Conservation (phyloP, 2,113 vertebrate genomes). For the Atractosteus spatula region DNA sequence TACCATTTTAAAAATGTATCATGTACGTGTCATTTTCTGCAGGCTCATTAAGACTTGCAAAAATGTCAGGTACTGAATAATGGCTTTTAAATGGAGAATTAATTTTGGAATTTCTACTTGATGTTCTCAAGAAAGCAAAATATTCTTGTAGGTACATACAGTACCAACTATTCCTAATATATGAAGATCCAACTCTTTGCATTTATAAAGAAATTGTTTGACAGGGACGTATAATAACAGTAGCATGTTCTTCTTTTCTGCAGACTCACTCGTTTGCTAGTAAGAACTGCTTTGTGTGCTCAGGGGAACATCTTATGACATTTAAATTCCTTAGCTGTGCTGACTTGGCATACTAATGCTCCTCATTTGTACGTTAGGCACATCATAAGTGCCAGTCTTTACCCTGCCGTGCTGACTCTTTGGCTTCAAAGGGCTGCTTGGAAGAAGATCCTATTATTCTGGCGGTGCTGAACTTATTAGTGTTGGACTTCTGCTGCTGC, state of each 20-base stretch:
- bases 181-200: too few relatives aligned
- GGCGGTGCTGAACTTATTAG: constrained; percentile 44
- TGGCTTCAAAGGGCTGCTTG: constrained; percentile 54
- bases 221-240: too few relatives aligned
- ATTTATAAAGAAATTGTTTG: too few relatives aligned
- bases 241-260: neutral
- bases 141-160: too few relatives aligned
- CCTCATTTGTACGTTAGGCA: constrained; percentile 52
- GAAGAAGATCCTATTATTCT: constrained; percentile 57
- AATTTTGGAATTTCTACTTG: too few relatives aligned
- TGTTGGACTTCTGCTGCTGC: constrained; percentile 40
- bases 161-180: too few relatives aligned
- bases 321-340: constrained; percentile 1
- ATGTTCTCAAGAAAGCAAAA: too few relatives aligned
- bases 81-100: too few relatives aligned
- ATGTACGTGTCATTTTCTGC: neutral
- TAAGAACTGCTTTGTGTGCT: neutral
- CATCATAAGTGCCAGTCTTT: constrained; percentile 56
- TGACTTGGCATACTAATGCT: constrained; percentile 41
- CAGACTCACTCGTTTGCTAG: neutral
- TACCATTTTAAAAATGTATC: neutral
- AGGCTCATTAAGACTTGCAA: too few relatives aligned
- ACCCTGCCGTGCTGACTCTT: constrained; percentile 45
- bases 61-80: too few relatives aligned
- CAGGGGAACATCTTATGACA: neutral